Percentiles rank a stretch among this genome's conserved stretches.
Conservation (phyloP, 2,797 vertebrate species). For the Monodelphis domestica region DNA sequence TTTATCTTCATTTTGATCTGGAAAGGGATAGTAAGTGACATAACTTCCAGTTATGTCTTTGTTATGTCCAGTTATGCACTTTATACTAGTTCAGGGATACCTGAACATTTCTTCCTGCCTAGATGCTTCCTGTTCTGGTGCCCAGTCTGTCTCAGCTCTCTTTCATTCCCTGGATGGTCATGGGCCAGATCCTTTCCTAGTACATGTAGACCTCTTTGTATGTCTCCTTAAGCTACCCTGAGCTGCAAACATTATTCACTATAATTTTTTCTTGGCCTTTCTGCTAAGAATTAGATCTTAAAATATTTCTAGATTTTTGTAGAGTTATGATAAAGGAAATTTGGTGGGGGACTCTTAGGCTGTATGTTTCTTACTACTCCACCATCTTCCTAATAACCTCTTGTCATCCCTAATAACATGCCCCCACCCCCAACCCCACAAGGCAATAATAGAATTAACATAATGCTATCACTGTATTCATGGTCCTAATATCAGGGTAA, state of each 20-base stretch:
- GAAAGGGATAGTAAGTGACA: not conserved
- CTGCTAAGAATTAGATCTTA: not conserved
- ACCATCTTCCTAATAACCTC: not conserved
- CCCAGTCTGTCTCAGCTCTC: not conserved
- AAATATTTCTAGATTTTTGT: not conserved
- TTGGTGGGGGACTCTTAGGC: not conserved
- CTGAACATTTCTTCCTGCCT: not conserved
- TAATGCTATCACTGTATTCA: not conserved
- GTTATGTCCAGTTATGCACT: no score
- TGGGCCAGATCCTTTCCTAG: not conserved
- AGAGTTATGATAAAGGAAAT: not conserved
- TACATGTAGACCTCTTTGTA: not conserved
- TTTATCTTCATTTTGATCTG: not conserved
- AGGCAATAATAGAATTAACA: conserved; percentile 9
- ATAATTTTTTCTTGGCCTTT: not conserved
- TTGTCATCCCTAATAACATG: not conserved
- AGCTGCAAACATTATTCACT: not conserved
- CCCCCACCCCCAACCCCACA: no score
- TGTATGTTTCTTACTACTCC: not conserved
- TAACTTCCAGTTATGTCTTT: not conserved
- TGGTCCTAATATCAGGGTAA: not conserved
- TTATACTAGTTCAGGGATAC: not conserved
- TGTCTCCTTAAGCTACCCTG: not conserved
- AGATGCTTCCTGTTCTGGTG: not conserved
- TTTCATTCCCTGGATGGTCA: not conserved